A percentile compares a stretch with the other conserved stretches of the same genome.
Evolutionary conservation across 2,113 vertebrate species (phyloP).

Genomic region (Piprites chloris): DNA sequence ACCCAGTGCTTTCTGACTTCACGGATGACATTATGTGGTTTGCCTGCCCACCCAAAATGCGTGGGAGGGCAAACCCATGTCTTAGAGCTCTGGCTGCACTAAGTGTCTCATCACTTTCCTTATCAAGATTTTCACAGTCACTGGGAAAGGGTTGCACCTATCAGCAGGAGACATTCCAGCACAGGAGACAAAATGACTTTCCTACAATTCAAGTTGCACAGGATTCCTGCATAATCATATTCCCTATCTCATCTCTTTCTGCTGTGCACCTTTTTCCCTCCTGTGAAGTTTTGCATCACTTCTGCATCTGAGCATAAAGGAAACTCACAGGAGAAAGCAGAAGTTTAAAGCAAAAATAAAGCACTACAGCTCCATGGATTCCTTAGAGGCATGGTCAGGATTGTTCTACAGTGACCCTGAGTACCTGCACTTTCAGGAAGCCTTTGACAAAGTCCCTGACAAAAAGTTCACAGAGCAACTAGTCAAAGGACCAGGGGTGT

Average conservation of each 20-base stretch:
- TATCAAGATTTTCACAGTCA: slow-evolving; percentile 67
- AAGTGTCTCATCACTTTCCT: slow-evolving; percentile 53
- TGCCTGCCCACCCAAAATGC: slow-evolving; percentile 25
- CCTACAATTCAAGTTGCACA: slow-evolving; percentile 44
- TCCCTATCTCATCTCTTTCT: slow-evolving; percentile 51
- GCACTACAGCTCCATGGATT: background rate
- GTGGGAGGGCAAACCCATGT: slow-evolving; percentile 57
- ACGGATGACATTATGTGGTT: slow-evolving; percentile 56
- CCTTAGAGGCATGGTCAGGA: background rate
- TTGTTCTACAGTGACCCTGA: background rate
- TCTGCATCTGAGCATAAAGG: slow-evolving; percentile 12
- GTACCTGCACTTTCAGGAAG: background rate
- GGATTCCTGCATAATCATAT: slow-evolving; percentile 51
- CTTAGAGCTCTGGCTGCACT: slow-evolving; percentile 20
- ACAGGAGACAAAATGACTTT: slow-evolving; percentile 32
- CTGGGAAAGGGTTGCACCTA: slow-evolving; percentile 42
- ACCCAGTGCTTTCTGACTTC: slow-evolving; percentile 20
- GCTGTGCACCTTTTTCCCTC: background rate
- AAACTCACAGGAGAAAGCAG: background rate
- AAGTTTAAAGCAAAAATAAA: background rate
- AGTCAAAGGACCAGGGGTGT: background rate
- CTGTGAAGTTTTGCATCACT: background rate
- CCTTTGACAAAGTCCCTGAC: background rate
- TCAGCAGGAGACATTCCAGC: slow-evolving; percentile 37
- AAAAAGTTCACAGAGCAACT: background rate